Evolutionary conservation across 2,113 vertebrate species (phyloP), one percentile per base, ranked within the genome.

Genomic region (Pogona vitticeps): DNA sequence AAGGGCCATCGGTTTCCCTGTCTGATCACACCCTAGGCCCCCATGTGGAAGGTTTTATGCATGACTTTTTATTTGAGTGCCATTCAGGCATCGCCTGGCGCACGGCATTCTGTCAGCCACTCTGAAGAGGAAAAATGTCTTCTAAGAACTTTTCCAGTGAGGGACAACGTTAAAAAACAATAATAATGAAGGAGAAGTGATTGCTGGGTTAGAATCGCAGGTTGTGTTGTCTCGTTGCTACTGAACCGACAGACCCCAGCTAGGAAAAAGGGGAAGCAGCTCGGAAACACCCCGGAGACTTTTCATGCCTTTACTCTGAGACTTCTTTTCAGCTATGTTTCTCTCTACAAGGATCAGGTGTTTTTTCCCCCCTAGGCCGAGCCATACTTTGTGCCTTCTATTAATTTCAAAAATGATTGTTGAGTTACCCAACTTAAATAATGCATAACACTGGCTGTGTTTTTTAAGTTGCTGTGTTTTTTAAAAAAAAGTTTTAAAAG

Each of bases 141-240:
- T 68, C 68, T 33, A 3, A 79, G n/a, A 46, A 76, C 5, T 65
- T 75, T 71, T 12, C 59, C 42, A 3, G 18, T 28, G 18, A 36
- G 12, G 42, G 20, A 68, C 13, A 84, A 76, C 81, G 2, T 59
- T 58, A 36, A 1, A 72, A 87, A 89, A 90, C 93, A 61, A 61
- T 10, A 61, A 61, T 93, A 90, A 93, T 33, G 86, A 63, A 90
- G 94, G 92, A 94, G 93, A 91, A 92, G 91, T 6, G 2, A 83
- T 65, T 42, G 86, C 68, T 83, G 91, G 88, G 76, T 84, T 59
- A 76, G 88, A 86, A 42, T 28, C 81, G 59, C 46, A 80, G 80
- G 68, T 5, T 38, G 17, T 72, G 70, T 40, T 68, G 65, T 68
- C 75, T 33, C 0, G 0, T 3, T 20, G 67, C 86, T 84, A 71